phyloP scores from a whole-genome alignment of 2,113 vertebrate species.

The Microcebus lehilahytsara region DNA sequence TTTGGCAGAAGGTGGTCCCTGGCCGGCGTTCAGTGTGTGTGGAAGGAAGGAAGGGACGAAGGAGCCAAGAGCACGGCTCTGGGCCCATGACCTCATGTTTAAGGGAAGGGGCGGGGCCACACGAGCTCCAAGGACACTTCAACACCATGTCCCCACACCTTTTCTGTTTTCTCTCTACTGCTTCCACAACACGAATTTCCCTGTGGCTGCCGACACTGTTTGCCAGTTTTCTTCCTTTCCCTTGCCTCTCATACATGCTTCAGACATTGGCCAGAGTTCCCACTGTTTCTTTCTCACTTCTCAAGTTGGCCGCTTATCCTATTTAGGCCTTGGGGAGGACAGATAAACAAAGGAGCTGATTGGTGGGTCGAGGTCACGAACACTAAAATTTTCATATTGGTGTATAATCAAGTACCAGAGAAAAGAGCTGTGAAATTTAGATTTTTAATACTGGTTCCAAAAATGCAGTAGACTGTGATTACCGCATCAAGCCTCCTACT shows the following conservation, averaged over 20 bases:
- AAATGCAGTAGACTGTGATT: constrained; percentile 18
- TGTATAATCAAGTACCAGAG: background rate
- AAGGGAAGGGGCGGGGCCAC: background rate
- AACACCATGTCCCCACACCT: background rate
- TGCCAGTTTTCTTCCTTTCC: background rate
- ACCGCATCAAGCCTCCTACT: background rate
- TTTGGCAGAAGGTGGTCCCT: fast-evolving
- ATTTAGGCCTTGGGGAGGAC: background rate
- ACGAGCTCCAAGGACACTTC: constrained; percentile 12
- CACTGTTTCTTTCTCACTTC: background rate
- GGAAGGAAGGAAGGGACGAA: background rate
- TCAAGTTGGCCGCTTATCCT: background rate
- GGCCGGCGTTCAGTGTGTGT: background rate
- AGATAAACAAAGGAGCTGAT: background rate
- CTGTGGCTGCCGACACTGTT: background rate
- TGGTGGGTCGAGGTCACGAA: background rate
- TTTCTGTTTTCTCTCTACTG: background rate
- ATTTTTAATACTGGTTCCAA: constrained; percentile 17
- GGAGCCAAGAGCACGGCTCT: background rate
- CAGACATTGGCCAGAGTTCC: background rate
- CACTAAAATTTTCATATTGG: background rate
- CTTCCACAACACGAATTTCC: background rate
- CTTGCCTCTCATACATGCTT: background rate
- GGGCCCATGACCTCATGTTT: constrained; percentile 26
- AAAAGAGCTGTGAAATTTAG: constrained; percentile 27